Evolutionary conservation across 2,888 invertebrate species (phyloP), one percentile per base, ranked within the genome.

Genomic region (Bruchidius siliquastri): DNA sequence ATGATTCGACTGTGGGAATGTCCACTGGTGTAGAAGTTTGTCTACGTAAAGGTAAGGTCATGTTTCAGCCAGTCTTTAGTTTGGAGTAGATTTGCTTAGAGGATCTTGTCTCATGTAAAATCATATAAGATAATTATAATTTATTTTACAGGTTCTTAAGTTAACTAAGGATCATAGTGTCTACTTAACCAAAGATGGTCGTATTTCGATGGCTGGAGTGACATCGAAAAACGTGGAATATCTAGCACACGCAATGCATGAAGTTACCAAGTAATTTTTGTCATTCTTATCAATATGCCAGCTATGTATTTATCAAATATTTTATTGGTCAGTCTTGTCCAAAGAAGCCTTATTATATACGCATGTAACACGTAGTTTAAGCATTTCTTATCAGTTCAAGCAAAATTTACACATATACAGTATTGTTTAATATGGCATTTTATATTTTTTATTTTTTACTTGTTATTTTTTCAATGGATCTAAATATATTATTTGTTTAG

Each of bases 181-280:
- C 79, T 99, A 97, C 86, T 88, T 99, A 79, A 98, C 99, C 0
- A 97, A 96, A 87, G 99, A 99, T 87, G 99, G 99, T 0, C 93
- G 99, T 81, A 98, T 99, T 86, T 99, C 98, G 2, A 95, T 99
- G 88, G 98, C 99, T 73, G 99, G 99, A 72, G 93, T 99, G 6
- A 94, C 96, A 0, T 94, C 97, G 2, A 94, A 94, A 85, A 99
- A 99, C 88, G 98, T 99, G 0, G 93, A 92, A 77, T 98, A 99
- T 86, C 88, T 99, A 76, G 99, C 99, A 0, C 90, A 95, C 77
- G 96, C 95, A 75, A 96, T 99, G 80, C 97, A 99, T 86, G 90
- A 93, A 87, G 97, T 98, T 77, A 94, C 97, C 20, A 93, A 95
- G 81, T 93, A 90, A 88, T 22, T 70, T 13, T 70, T 13, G 6